These are phyloP conservation scores for Tychaedon coryphoeus DNA, from an alignment of 2,113 vertebrate genomes.

Conservation along the genomic window DNA sequence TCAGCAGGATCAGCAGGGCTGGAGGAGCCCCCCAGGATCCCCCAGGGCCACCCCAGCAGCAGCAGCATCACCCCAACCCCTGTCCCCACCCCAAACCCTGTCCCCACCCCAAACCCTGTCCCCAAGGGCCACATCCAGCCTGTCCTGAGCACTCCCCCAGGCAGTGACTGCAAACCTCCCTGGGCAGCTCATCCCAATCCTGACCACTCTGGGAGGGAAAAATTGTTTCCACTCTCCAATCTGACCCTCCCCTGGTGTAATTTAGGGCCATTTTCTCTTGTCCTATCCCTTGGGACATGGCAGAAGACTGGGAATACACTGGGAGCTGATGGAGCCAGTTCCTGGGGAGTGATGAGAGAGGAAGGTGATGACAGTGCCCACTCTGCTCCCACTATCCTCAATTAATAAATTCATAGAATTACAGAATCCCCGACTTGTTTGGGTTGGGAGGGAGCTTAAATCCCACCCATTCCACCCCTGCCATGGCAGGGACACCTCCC, in stretches of 20 bases:
- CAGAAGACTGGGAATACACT: background rate
- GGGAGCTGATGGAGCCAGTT: background rate
- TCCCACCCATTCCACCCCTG: accelerated
- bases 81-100: background rate
- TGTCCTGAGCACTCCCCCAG: background rate
- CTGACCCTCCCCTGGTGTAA: background rate
- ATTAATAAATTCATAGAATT: background rate
- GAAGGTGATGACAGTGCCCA: background rate
- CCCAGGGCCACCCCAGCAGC: background rate
- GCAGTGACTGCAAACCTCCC: background rate
- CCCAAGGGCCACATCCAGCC: background rate
- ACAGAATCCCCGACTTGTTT: background rate
- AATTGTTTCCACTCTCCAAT: background rate
- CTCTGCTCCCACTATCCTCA: background rate
- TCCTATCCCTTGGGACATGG: background rate
- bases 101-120: background rate
- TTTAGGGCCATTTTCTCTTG: background rate
- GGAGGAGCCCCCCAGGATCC: background rate
- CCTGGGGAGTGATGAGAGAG: background rate
- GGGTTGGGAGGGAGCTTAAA: accelerated
- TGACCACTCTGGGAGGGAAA: background rate
- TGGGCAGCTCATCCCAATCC: background rate
- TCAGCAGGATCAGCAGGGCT: background rate
- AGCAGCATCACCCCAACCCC: background rate
- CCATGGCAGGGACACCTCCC: background rate